phyloP scores from a whole-genome alignment of 2,113 vertebrate genomes.

The Eulemur rufifrons region DNA sequence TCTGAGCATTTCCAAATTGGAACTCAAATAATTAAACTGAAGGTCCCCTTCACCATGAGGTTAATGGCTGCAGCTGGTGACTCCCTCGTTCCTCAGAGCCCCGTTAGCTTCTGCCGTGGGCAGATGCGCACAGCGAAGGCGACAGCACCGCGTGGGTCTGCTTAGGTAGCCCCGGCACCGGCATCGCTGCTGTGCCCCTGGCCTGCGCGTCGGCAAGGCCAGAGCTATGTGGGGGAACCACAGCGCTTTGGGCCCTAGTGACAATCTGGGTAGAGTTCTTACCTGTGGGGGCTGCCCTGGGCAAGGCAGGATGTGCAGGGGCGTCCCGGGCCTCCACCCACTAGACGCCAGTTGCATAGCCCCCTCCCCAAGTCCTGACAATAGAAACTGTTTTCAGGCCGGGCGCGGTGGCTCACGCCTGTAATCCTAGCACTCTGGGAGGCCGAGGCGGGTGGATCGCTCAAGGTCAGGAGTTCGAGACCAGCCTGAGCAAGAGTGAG shows the following conservation, averaged over 20 bases:
- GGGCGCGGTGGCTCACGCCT: too few relatives aligned
- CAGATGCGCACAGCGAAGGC: not conserved
- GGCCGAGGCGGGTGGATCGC: too few relatives aligned
- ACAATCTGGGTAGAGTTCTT: fast-evolving
- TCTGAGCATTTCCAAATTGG: constrained; percentile 36
- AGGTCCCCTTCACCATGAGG: not conserved
- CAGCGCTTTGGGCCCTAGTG: fast-evolving
- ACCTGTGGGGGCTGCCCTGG: not conserved
- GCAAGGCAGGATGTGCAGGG: fast-evolving
- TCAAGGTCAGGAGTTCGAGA: too few relatives aligned
- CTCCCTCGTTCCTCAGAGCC: not conserved
- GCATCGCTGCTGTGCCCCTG: fast-evolving
- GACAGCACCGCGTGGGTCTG: fast-evolving
- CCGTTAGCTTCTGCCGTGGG: fast-evolving
- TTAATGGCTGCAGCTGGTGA: not conserved
- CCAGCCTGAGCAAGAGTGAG: too few relatives aligned
- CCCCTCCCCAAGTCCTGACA: not conserved
- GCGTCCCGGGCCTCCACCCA: not conserved
- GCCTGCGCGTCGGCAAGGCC: fast-evolving
- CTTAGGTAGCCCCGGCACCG: not conserved
- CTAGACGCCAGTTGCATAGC: fast-evolving
- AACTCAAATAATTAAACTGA: constrained; percentile 47
- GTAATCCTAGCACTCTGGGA: too few relatives aligned
- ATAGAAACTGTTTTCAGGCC: not conserved
- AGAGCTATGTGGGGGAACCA: fast-evolving